Percentiles rank a stretch among this genome's conserved stretches.
These are phyloP conservation scores for Aepyceros melampus DNA, from an alignment of 2,113 vertebrate genomes.

Conservation along the genomic window DNA sequence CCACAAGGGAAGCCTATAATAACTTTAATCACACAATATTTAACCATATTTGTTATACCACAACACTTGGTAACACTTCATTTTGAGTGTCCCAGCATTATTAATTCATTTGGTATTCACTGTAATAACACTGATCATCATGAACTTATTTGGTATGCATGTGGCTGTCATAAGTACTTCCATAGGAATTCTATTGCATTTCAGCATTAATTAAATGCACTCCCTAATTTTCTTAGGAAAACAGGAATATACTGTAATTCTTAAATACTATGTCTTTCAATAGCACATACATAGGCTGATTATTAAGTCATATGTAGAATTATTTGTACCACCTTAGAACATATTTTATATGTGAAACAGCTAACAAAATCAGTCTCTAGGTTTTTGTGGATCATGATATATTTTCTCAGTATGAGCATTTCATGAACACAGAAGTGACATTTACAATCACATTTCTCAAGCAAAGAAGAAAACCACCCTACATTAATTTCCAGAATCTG, in stretches of 20 bases:
- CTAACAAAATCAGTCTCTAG: constrained; percentile 16
- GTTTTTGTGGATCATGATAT: background rate
- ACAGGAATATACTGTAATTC: constrained; percentile 48
- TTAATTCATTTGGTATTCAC: constrained; percentile 79
- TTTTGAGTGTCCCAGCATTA: constrained; percentile 74
- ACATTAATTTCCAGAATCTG: background rate
- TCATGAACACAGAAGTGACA: background rate
- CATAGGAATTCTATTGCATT: constrained; percentile 73
- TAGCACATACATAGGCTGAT: constrained; percentile 41
- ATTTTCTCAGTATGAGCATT: background rate
- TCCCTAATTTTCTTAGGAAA: constrained; percentile 75
- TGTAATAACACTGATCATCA: constrained; percentile 78
- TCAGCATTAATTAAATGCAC: constrained; percentile 78
- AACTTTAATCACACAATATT: constrained; percentile 72
- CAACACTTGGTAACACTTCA: constrained; percentile 71
- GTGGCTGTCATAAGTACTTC: constrained; percentile 69
- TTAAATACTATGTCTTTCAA: constrained; percentile 57
- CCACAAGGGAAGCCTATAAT: background rate
- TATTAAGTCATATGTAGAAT: constrained; percentile 24
- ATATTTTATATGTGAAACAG: constrained; percentile 1
- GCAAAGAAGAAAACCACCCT: background rate
- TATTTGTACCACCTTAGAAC: background rate
- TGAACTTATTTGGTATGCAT: constrained; percentile 79
- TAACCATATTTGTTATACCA: constrained; percentile 66
- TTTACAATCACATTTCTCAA: constrained; percentile 1